phyloP scores from a whole-genome alignment of 2,113 vertebrate genomes.

The Madoqua kirkii region DNA sequence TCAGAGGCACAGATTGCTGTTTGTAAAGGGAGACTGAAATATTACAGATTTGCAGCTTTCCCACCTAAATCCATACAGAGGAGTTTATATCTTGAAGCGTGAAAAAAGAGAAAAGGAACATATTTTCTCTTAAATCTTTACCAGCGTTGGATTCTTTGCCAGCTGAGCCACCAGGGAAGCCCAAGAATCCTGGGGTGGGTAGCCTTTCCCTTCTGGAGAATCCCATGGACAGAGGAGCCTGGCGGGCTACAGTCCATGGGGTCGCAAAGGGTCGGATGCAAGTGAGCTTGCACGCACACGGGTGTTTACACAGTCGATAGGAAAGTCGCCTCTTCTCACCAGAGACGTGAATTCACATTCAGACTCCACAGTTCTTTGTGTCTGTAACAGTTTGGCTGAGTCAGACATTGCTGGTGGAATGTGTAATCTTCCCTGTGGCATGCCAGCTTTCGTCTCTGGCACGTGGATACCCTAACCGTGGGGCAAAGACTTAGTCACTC shows the following conservation, averaged over 20 bases:
- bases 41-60: background rate
- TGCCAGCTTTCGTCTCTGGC: background rate
- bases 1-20: background rate
- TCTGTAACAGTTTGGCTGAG: background rate
- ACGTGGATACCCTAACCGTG: background rate
- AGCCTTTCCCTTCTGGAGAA: background rate
- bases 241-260: background rate
- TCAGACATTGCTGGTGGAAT: background rate
- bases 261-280: fast-evolving
- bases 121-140: background rate
- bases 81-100: background rate
- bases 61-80: background rate
- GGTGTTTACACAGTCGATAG: background rate
- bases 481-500: background rate
- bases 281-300: background rate
- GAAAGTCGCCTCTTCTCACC: background rate
- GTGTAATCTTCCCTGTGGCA: background rate
- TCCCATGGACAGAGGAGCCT: background rate
- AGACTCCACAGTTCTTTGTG: background rate
- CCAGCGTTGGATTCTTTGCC: background rate
- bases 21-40: background rate
- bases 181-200: background rate
- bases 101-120: too few species aligned
- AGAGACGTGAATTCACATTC: background rate
- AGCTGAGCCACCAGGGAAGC: background rate